Base-by-base conservation (phyloP, 1,140 invertebrate genomes). In the Alviniconcha marisindica region DNA sequence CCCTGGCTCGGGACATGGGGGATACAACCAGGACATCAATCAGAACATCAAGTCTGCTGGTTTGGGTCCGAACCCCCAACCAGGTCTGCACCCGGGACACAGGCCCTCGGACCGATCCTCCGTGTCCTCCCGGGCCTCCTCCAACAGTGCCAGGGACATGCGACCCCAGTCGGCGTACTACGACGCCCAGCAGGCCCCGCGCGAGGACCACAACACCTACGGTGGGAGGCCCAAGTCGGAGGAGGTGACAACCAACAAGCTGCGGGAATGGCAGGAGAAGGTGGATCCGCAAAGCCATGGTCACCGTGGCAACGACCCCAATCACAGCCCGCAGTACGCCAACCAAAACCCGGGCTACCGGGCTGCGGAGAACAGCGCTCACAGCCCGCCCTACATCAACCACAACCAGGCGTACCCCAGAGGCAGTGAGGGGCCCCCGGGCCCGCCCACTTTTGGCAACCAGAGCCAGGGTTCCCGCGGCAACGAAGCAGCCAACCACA, bases 161-260 rank as follows among this genome's bases (percentile, higher is more conserved):
- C 81, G 91, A 69, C 90, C 91, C 14, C 88, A 89, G 76, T 91
- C 91, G 14, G 89, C 89, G 1, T 91, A 89, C 83, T 89, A 86
- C 78, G 82, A 85, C 83, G 82, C 85, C 36, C 88, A 87, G n/a
- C 60, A 54, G 60, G 83, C 84, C 0, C 66, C 83, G 14, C 86
- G 82, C 21, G 86, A 85, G 36, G 86, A 83, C 48, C 28, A 36
- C 14, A 71, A 48, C 56, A 86, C n/a, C 83, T 84, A 66, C 60
- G 48, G 31, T 5, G 40, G 40, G 10, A 36, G 91, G 48, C 91
- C 91, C 2, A 87, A 86, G 73, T 92, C 91, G 40, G 90, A 89
- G 73, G 91, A 92, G 73, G 85, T 92, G 0, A 89, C 83, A 48
- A 48, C 86, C 14, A 86, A 88, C 42, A 88, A 88, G 77, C 82